Base-by-base conservation (phyloP, 1,140 invertebrate species). In the Bombus sylvicola region DNA sequence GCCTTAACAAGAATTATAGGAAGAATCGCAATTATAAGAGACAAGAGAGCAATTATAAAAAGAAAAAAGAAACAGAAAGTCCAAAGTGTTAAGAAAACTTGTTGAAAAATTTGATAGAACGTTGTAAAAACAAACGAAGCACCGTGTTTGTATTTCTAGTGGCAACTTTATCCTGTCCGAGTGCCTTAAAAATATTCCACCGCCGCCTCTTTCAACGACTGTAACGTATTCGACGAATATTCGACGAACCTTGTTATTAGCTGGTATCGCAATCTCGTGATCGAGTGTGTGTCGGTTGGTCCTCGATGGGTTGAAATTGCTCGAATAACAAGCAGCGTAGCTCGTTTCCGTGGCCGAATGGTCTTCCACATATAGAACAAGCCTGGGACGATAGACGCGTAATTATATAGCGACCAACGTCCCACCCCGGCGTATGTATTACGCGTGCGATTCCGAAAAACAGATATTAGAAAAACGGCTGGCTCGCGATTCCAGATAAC, bases 1-100 rank as follows among this genome's bases (percentile, higher is more conserved):
- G 94, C 92, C 93, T 94, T 94, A 94, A 95, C 94, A 93, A 94
- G 95, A 95, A 94, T 95, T 93, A 95, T 94, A 92, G 89, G 90
- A 91, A 88, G 92, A 94, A 93, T 93, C 57, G 93, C 90, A 95
- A 94, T 95, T 94, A 94, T 92, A 93, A 93, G 91, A 76, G 91
- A 90, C 88, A 37, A 37, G 34, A 37, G 34, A 37, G 34, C 34
- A 37, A 37, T 37, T 37, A 37, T 37, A 37, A 41, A 25, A 43
- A 18, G 25, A 28, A 77, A 68, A 28, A 88, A 5, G 0, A 83
- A 80, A 71, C 39, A 68, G 41, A 47, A 47, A 43, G 12, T 13
- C 12, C 4, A 47, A 47, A 5, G 15, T 0, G 43, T 18, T 3
- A 64, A 31, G 1, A 13, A 13, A 13, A 13, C 8, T 53, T 22